phyloP scores from a whole-genome alignment of 1,140 invertebrate species.

The Gryllus bimaculatus region DNA sequence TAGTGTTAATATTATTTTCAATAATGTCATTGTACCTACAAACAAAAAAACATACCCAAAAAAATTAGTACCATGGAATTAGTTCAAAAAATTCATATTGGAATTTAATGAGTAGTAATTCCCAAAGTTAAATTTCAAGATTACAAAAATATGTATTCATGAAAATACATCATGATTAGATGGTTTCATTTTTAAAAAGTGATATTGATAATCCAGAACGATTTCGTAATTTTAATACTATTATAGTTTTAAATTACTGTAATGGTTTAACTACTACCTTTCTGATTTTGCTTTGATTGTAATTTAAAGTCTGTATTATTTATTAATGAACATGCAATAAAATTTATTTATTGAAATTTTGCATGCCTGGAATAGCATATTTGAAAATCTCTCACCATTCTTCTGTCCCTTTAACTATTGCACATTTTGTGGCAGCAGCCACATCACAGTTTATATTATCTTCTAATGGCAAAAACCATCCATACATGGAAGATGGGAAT shows the following conservation, averaged over 20 bases:
- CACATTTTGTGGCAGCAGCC: conserved; percentile 50
- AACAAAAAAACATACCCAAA: conserved; percentile 10
- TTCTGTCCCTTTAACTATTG: conserved; percentile 58
- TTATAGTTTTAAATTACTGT: no score
- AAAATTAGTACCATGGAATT: background rate
- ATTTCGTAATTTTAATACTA: no score
- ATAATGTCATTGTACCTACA: conserved; percentile 56
- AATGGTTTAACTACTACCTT: no score
- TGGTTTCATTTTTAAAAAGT: no score
- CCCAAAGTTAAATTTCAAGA: no score
- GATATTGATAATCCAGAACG: background rate
- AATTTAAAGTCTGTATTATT: no score
- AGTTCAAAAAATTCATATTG: no score
- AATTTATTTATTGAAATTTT: background rate
- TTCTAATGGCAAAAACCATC: conserved; percentile 45
- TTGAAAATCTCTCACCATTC: conserved; percentile 45
- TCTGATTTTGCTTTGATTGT: no score
- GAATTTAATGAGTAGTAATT: no score
- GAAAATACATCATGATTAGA: no score
- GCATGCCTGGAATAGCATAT: background rate
- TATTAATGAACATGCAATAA: no score
- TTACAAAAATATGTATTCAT: no score
- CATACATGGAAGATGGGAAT: conserved; percentile 57
- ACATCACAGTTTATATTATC: conserved; percentile 47
- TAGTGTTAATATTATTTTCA: conserved; percentile 51